A percentile compares a stretch with the other conserved stretches of the same genome.
These are phyloP conservation scores for Cladorhizidae sp. DNA, from an alignment of 37 sponge, comb jelly and placozoan genomes.

Conservation along the genomic window DNA sequence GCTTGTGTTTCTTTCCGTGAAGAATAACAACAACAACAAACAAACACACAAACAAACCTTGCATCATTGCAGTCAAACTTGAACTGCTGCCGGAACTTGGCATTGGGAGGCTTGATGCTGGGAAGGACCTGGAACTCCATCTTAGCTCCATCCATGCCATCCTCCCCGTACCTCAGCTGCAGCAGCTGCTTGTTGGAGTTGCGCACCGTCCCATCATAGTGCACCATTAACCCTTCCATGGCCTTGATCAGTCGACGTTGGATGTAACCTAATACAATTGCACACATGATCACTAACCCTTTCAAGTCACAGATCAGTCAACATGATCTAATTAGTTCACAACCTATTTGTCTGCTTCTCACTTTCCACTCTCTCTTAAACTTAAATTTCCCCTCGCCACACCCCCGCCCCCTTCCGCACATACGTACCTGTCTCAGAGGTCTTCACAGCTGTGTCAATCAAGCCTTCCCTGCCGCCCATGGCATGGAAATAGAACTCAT, in stretches of 20 bases:
- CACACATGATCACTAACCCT: too few relatives aligned
- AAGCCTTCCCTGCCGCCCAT: conserved; percentile 99
- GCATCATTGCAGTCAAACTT: conserved; percentile 86
- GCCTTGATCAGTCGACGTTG: conserved; percentile 98
- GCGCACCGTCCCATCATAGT: conserved; percentile 96
- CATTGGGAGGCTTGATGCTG: conserved; percentile 82
- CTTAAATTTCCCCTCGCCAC: too few relatives aligned
- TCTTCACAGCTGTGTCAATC: conserved; percentile 99
- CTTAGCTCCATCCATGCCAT: conserved; percentile 97
- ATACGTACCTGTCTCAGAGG: conserved; percentile 89
- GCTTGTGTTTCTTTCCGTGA: too few relatives aligned
- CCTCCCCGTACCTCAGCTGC: conserved; percentile 98
- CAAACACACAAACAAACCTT: too few relatives aligned
- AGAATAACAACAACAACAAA: too few relatives aligned
- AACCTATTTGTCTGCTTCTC: too few relatives aligned
- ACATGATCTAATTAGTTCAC: too few relatives aligned
- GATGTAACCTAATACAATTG: conserved; percentile 79
- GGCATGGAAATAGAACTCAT: conserved; percentile 99
- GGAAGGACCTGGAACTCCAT: conserved; percentile 97
- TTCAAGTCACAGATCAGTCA: too few relatives aligned
- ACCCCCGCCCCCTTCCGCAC: not conserved
- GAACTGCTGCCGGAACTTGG: conserved; percentile 85
- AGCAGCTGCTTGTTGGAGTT: conserved; percentile 92
- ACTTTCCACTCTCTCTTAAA: too few relatives aligned
- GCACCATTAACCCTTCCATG: conserved; percentile 97